phyloP scores from a whole-genome alignment of 2,113 vertebrate genomes.

The Sapajus apella region DNA sequence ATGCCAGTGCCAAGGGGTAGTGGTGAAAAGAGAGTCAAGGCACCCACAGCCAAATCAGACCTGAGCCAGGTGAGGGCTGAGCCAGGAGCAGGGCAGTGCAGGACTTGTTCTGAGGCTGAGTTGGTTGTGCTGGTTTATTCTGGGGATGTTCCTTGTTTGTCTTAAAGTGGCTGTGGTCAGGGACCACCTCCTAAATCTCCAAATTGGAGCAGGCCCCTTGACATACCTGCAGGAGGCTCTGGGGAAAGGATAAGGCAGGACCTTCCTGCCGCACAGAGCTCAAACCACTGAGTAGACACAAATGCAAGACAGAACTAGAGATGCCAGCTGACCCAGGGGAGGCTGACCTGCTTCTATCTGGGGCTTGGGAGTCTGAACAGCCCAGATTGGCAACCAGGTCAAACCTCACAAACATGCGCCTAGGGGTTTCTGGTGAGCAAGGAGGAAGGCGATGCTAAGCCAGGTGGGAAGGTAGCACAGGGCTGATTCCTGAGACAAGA shows the following conservation, averaged over 20 bases:
- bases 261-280: background rate
- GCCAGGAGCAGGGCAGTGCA: background rate
- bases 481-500: background rate
- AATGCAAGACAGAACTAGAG: background rate
- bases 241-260: background rate
- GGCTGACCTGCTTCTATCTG: background rate
- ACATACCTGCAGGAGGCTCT: background rate
- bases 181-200: background rate
- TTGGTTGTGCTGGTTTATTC: background rate
- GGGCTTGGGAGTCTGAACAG: background rate
- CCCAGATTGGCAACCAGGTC: background rate
- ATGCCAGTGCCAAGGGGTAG: background rate
- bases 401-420: background rate
- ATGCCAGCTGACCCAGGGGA: background rate
- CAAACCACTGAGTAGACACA: background rate
- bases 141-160: background rate
- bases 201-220: background rate
- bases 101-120: background rate
- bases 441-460: background rate
- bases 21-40: background rate
- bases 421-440: background rate
- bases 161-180: background rate
- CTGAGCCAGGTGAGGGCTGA: background rate
- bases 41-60: background rate
- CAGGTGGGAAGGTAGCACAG: background rate